Conservation (phyloP, 2,113 vertebrate species). For the Cyprinus carpio region DNA sequence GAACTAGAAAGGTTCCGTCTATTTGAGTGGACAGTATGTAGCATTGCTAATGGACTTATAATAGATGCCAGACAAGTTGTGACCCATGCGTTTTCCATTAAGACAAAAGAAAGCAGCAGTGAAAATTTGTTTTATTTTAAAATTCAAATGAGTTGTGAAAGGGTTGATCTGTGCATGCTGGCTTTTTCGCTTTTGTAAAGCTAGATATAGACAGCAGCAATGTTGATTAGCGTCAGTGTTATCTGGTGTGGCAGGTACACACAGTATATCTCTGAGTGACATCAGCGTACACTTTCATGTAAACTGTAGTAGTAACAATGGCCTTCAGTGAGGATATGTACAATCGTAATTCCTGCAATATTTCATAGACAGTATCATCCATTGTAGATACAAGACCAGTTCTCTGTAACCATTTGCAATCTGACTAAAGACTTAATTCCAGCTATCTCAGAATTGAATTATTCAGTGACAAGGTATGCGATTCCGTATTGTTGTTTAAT, state of each 20-base stretch:
- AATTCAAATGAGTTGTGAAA: background rate
- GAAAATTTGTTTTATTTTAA: background rate
- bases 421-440: background rate
- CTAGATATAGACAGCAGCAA: background rate
- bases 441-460: background rate
- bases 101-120: background rate
- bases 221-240: background rate
- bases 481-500: too few species aligned
- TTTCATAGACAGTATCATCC: background rate
- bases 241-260: background rate
- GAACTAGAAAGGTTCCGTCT: background rate
- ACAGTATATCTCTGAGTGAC: background rate
- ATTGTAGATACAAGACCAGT: background rate
- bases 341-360: background rate
- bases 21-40: background rate
- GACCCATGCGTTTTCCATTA: background rate
- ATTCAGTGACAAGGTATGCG: background rate
- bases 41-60: background rate
- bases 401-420: background rate
- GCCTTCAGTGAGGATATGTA: background rate
- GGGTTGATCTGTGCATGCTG: background rate
- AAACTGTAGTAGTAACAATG: background rate
- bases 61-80: background rate
- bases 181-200: background rate
- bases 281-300: background rate